phyloP scores from a whole-genome alignment of 2,888 invertebrate species.

The Oscheius sp. region DNA sequence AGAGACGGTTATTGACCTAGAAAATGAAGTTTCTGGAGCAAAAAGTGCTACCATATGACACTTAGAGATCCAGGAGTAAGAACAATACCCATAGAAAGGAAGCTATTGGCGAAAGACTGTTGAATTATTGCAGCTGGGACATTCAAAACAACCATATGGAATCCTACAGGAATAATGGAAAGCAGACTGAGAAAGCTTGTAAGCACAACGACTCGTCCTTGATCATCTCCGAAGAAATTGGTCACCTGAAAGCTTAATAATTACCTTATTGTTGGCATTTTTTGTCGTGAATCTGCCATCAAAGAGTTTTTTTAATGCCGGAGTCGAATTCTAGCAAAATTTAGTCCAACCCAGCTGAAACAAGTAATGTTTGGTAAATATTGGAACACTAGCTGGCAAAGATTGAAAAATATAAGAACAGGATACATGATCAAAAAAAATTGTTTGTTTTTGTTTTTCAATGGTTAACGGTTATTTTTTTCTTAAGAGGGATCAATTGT shows the following conservation, averaged over 20 bases:
- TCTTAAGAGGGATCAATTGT: no score
- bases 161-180: constrained; percentile 54
- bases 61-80: constrained; percentile 35
- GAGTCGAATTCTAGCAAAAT: no score
- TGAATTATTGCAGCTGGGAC: constrained; percentile 60
- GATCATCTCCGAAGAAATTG: constrained; percentile 36
- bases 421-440: no score
- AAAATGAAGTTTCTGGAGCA: background rate
- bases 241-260: background rate
- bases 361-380: no score
- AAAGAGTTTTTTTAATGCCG: no score
- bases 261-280: no score
- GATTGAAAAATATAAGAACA: no score
- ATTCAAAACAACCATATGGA: constrained; percentile 62
- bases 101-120: constrained; percentile 37
- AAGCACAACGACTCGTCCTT: constrained; percentile 51
- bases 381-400: no score
- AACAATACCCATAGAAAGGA: constrained; percentile 37
- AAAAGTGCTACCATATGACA: constrained; percentile 44
- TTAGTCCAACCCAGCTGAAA: no score
- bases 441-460: no score
- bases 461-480: no score
- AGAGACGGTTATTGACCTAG: constrained; percentile 55
- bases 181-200: constrained; percentile 39
- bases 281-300: no score